These are phyloP conservation scores for Eira barbara DNA, from an alignment of 2,113 vertebrate species.

Conservation along the genomic window DNA sequence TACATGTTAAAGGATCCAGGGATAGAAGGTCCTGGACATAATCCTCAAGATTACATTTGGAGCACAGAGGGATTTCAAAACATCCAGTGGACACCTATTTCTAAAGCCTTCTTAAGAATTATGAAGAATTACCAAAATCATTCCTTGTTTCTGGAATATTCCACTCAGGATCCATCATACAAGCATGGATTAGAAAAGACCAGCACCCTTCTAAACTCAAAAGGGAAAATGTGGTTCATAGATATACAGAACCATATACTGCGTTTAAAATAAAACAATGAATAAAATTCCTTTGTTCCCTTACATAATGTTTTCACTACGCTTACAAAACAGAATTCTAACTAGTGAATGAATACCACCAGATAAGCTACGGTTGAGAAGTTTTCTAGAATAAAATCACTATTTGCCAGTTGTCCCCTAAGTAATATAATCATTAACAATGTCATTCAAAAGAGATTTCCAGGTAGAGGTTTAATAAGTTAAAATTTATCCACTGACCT, in stretches of 20 bases:
- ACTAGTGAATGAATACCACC: not conserved
- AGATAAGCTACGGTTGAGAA: not conserved
- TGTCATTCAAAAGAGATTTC: not conserved
- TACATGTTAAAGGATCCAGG: not conserved
- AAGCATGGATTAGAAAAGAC: not conserved
- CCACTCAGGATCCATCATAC: not conserved
- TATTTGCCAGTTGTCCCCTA: not conserved
- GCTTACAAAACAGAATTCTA: not conserved
- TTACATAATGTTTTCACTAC: not conserved
- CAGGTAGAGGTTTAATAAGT: not conserved
- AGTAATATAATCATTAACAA: slow-evolving; percentile 31
- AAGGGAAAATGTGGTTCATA: not conserved
- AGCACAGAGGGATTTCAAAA: not conserved
- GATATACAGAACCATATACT: not conserved
- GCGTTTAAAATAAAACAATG: not conserved
- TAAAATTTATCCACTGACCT: not conserved
- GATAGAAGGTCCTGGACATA: not conserved
- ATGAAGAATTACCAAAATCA: not conserved
- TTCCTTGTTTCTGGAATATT: not conserved
- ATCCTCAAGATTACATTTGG: not conserved
- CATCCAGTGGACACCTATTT: not conserved
- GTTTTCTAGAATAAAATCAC: not conserved
- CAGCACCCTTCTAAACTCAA: not conserved
- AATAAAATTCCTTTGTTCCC: not conserved
- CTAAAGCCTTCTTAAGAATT: not conserved